Conservation (phyloP, 2,888 invertebrate genomes). For the Nomada goodeniana region DNA sequence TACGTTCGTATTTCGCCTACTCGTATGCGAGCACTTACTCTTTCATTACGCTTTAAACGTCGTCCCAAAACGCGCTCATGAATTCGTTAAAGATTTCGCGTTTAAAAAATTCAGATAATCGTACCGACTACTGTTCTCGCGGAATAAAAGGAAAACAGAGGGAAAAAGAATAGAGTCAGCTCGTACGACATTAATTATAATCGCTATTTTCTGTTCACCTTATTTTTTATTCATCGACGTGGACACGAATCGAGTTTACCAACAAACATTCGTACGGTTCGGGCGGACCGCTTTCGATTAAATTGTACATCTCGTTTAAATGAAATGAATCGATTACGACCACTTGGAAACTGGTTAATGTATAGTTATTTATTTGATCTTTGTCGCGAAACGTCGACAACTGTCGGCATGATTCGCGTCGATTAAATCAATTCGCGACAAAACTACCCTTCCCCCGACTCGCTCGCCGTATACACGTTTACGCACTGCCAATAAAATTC, state of each 20-base stretch:
- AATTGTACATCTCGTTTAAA: neutral
- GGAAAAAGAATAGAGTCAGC: neutral
- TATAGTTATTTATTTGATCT: constrained; percentile 12
- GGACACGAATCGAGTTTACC: constrained; percentile 1
- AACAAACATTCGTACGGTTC: neutral
- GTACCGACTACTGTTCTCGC: neutral
- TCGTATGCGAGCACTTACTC: constrained; percentile 46
- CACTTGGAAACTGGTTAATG: neutral
- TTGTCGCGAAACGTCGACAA: constrained; percentile 10
- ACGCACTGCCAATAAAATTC: constrained; percentile 23
- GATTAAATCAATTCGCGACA: constrained; percentile 25
- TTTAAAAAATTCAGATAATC: constrained; percentile 26
- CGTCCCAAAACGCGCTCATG: constrained; percentile 6
- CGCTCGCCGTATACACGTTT: neutral
- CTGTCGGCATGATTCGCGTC: constrained; percentile 8
- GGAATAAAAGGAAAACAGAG: neutral
- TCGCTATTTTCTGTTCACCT: too few relatives aligned
- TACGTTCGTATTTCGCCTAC: constrained; percentile 33
- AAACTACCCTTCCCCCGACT: neutral
- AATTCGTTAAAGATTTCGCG: constrained; percentile 43
- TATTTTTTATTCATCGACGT: neutral
- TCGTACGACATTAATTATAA: too few relatives aligned
- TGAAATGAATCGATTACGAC: neutral
- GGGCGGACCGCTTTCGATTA: too few relatives aligned
- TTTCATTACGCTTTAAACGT: constrained; percentile 51